A percentile compares a stretch with the other conserved stretches of the same genome.
phyloP scores from a whole-genome alignment of 2,113 vertebrate species.

The Hemiprocne comata region DNA sequence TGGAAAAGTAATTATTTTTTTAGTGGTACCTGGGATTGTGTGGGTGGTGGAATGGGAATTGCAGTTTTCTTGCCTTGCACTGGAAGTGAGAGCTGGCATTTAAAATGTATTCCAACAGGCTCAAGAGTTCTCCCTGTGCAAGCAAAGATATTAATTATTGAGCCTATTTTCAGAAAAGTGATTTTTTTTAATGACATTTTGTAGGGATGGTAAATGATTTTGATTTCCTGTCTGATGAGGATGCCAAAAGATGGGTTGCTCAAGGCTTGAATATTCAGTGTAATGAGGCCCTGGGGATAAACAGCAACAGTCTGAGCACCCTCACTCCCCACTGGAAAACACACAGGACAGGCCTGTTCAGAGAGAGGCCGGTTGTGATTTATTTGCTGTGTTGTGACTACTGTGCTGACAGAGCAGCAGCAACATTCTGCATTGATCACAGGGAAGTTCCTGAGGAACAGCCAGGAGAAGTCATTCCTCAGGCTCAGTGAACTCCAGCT shows the following conservation, averaged over 20 bases:
- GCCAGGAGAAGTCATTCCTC: not conserved
- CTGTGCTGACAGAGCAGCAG: not conserved
- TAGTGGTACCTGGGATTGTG: not conserved
- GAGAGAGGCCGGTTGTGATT: not conserved
- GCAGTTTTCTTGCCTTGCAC: not conserved
- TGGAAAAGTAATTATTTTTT: slow-evolving; percentile 53
- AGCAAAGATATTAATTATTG: slow-evolving; percentile 71
- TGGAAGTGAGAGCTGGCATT: slow-evolving; percentile 51
- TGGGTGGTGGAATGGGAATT: slow-evolving; percentile 23
- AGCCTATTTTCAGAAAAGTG: slow-evolving; percentile 62
- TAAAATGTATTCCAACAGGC: slow-evolving; percentile 57
- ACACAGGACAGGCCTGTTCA: not conserved
- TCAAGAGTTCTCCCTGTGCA: slow-evolving; percentile 57
- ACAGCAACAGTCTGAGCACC: slow-evolving; percentile 42
- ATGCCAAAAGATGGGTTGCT: slow-evolving; percentile 65
- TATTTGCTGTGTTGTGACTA: not conserved
- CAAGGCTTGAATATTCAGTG: slow-evolving; percentile 49
- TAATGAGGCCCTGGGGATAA: slow-evolving; percentile 66
- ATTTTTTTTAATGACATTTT: slow-evolving; percentile 65
- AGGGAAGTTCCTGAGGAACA: rapidly evolving
- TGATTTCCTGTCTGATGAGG: slow-evolving; percentile 49
- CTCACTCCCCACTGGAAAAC: slow-evolving; percentile 23
- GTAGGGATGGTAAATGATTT: slow-evolving; percentile 51
- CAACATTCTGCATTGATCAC: not conserved
- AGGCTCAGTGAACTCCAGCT: rapidly evolving